Evolutionary conservation across 2,888 invertebrate species (phyloP).

Genomic region (Augochlorella aurata): DNA sequence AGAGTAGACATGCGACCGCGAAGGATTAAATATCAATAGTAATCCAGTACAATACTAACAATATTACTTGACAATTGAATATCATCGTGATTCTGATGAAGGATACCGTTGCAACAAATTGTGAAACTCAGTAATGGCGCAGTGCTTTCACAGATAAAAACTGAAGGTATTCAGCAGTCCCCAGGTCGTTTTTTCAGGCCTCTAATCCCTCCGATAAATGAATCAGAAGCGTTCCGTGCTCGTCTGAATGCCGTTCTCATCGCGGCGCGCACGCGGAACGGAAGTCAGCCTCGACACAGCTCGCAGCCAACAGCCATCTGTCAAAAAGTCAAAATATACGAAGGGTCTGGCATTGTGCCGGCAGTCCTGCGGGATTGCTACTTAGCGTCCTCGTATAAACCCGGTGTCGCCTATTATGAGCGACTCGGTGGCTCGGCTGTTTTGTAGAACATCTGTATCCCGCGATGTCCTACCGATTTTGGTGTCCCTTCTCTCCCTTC

Average conservation of each 20-base stretch:
- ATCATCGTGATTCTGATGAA: background rate
- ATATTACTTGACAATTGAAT: background rate
- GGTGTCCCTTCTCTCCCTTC: conserved; percentile 36
- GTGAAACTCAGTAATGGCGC: conserved; percentile 36
- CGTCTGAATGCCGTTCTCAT: conserved; percentile 29
- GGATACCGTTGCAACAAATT: conserved; percentile 17
- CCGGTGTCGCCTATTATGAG: conserved; percentile 75
- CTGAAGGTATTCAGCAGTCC: conserved; percentile 26
- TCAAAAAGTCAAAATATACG: conserved; percentile 82
- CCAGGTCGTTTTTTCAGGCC: conserved; percentile 9
- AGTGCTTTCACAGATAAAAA: conserved; percentile 33
- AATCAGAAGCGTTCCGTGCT: conserved; percentile 46
- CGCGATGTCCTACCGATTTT: conserved; percentile 64
- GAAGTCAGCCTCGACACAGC: conserved; percentile 48
- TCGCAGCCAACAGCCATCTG: conserved; percentile 76
- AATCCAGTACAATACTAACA: no score
- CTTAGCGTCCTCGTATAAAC: conserved; percentile 79
- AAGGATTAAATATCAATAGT: no score
- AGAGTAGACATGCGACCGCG: no score
- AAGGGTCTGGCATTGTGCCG: conserved; percentile 78
- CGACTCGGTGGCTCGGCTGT: conserved; percentile 69
- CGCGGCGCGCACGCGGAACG: conserved; percentile 22
- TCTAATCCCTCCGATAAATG: conserved; percentile 54
- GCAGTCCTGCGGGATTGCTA: conserved; percentile 80
- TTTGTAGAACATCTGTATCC: conserved; percentile 81